Conservation (phyloP, 2,888 invertebrate genomes). For the Chalcis sispes region DNA sequence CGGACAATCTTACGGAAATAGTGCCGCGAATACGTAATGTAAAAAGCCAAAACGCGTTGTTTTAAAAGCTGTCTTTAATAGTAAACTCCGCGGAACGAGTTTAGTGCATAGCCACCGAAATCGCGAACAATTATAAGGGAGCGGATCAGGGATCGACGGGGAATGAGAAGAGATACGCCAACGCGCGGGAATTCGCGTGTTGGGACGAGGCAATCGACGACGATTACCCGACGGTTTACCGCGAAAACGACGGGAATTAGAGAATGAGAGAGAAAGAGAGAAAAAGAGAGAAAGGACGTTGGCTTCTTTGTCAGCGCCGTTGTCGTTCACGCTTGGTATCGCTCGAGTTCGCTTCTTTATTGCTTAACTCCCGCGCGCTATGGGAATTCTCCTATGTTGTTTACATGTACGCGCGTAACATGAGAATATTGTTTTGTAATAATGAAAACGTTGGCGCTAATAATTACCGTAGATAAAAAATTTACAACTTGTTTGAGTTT, state of each 20-base stretch:
- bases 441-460: no score
- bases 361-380: background rate
- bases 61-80: conserved; percentile 43
- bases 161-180: background rate
- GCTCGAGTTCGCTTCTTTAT: background rate
- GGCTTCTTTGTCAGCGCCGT: conserved; percentile 22
- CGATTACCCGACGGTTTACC: conserved; percentile 46
- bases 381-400: no score
- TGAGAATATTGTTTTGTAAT: no score
- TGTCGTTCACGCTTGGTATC: background rate
- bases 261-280: no score
- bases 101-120: background rate
- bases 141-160: no score
- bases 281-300: no score
- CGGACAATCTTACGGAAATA: conserved; percentile 1
- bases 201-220: conserved; percentile 36
- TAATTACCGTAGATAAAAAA: no score
- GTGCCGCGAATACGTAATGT: background rate
- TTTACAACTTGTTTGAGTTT: no score
- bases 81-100: background rate
- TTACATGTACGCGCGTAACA: no score
- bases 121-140: conserved; percentile 22
- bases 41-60: conserved; percentile 15
- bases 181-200: conserved; percentile 47
- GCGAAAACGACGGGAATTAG: conserved; percentile 48